Percentiles rank a stretch among this genome's conserved stretches.
phyloP scores from a whole-genome alignment of 2,113 vertebrate genomes.

The Caretta caretta region DNA sequence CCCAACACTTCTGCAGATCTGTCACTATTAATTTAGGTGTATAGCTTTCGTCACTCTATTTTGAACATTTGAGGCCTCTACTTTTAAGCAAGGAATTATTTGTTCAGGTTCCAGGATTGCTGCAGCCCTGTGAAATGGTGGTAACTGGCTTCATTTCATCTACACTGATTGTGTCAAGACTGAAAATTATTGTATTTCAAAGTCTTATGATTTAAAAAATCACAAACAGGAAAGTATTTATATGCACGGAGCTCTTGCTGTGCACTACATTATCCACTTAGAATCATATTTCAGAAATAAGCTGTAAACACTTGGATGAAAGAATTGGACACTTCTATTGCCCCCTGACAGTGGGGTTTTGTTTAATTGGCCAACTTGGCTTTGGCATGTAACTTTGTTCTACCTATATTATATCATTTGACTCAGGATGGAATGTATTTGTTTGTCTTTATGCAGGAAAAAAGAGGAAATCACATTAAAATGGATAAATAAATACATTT shows the following conservation, averaged over 20 bases:
- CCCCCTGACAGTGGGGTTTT: constrained; percentile 61
- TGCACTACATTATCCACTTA: constrained; percentile 64
- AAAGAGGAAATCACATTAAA: constrained; percentile 32
- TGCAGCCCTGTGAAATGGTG: not conserved
- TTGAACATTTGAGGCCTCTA: rapidly evolving
- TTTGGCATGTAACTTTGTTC: constrained; percentile 66
- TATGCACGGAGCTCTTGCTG: constrained; percentile 4
- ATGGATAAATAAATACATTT: constrained; percentile 46
- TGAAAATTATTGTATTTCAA: constrained; percentile 61
- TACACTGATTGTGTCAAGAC: constrained; percentile 41
- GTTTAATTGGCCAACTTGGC: constrained; percentile 65
- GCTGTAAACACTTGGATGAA: constrained; percentile 75
- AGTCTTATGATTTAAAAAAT: constrained; percentile 70
- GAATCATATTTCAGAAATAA: constrained; percentile 75
- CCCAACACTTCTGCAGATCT: not conserved
- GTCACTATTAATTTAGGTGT: not conserved
- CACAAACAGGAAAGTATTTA: constrained; percentile 64
- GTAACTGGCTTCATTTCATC: not conserved
- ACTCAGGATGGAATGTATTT: constrained; percentile 48
- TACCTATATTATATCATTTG: constrained; percentile 60
- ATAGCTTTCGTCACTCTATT: not conserved
- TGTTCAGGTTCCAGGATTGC: not conserved
- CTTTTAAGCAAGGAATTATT: not conserved
- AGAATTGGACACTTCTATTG: constrained; percentile 66
- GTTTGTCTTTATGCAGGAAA: constrained; percentile 56